Evolutionary conservation across 2,113 vertebrate genomes (phyloP), one percentile per base, ranked within the genome.

Genomic region (Orthonyx spaldingii): DNA sequence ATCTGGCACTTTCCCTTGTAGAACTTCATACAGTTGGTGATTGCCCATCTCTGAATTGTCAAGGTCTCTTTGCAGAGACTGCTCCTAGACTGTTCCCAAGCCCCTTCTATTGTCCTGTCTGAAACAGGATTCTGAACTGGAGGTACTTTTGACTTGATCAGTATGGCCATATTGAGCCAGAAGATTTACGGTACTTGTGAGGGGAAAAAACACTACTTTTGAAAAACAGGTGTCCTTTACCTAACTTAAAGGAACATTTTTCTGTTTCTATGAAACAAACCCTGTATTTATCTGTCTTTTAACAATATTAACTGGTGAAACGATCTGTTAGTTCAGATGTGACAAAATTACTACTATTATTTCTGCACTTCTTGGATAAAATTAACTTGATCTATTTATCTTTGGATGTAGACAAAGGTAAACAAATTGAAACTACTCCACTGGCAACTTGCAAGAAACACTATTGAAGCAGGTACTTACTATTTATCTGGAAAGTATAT

Each of bases 221-320:
- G 12, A 81, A 65, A 75, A 92, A 60, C 7, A 57, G 16, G 32
- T 44, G 39, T 90, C 91, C 94, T 94, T 95, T 90, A 59, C 85
- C 69, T 77, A 87, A 95, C 78, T 87, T 89, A 94, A 94, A 98
- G 96, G 95, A 66, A 78, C 41, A 23, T 50, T 85, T 88, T 74
- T 84, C 84, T 96, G 98, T 98, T 99, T 98, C 98, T 98, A 28
- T 98, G 98, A 98, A 98, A 97, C 96, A 94, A 95, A 79, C 28
- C 24, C 64, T 96, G 42, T 93, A 90, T 82, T 95, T 89, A 70
- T 66, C 64, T 85, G 42, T 46, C 41, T 93, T 93, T 87, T 77
- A 91, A 93, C 27, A 20, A 88, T 87, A 71, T 90, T 94, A 94
- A 91, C 93, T 93, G 75, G 70, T 83, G 79, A 90, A 86, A 91